phyloP scores from a whole-genome alignment of 2,888 invertebrate species.

The Heteromurus nitidus region DNA sequence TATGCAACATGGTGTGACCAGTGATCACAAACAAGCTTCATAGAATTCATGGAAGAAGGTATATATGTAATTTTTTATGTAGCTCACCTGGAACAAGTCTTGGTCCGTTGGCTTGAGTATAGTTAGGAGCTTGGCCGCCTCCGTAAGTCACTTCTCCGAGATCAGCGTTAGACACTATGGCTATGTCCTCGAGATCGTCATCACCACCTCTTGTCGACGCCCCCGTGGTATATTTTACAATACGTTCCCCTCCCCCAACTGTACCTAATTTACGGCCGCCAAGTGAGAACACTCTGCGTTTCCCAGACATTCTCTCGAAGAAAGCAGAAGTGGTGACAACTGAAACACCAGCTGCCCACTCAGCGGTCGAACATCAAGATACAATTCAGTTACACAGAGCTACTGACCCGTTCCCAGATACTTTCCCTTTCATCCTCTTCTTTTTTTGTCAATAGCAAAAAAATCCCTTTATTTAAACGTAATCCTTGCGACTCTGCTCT shows the following conservation, averaged over 20 bases:
- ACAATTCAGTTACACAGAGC: constrained; percentile 38
- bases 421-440: constrained; percentile 33
- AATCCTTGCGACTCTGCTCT: too few species aligned
- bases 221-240: constrained; percentile 73
- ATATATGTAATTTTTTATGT: too few species aligned
- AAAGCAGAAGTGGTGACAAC: constrained; percentile 54
- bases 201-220: constrained; percentile 73
- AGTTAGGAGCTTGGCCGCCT: constrained; percentile 74
- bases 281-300: constrained; percentile 73
- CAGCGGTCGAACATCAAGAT: constrained; percentile 44
- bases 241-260: constrained; percentile 70
- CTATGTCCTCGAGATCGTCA: constrained; percentile 76
- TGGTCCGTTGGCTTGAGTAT: constrained; percentile 76
- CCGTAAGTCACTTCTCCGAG: constrained; percentile 75
- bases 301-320: constrained; percentile 70
- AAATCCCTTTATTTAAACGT: not conserved
- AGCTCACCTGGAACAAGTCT: constrained; percentile 76
- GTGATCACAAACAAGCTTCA: too few species aligned
- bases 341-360: constrained; percentile 60
- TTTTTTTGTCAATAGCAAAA: not conserved
- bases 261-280: constrained; percentile 73
- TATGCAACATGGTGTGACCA: too few species aligned
- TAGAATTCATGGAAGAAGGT: too few species aligned
- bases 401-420: constrained; percentile 38
- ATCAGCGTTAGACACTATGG: constrained; percentile 76